Evolutionary conservation across 2,113 vertebrate genomes (phyloP).

Genomic region (Stigmatopora argus): DNA sequence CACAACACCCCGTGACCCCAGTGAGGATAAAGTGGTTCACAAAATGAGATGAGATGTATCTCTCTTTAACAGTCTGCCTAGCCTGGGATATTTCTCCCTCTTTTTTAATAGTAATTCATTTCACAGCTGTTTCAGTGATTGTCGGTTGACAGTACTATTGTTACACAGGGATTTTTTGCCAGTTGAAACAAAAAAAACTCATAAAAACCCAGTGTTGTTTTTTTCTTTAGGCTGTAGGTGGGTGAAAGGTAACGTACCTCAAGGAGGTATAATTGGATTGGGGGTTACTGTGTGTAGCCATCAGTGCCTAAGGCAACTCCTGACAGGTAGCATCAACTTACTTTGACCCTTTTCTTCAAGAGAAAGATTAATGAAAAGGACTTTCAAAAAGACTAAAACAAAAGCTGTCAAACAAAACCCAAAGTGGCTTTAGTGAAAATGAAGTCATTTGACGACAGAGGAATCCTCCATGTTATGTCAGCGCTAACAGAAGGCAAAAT

Average conservation of each 20-base stretch:
- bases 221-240: neutral
- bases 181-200: neutral
- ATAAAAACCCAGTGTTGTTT: neutral
- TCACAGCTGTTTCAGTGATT: too few species aligned
- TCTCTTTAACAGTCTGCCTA: too few species aligned
- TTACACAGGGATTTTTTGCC: neutral
- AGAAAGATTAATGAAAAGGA: slow-evolving; percentile 20
- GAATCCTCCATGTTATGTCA: slow-evolving; percentile 51
- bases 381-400: slow-evolving; percentile 28
- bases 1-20: too few species aligned
- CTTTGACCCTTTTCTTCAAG: slow-evolving; percentile 18
- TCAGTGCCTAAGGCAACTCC: slow-evolving; percentile 18
- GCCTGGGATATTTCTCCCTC: too few species aligned
- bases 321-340: slow-evolving; percentile 8
- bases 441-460: slow-evolving; percentile 33
- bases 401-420: slow-evolving; percentile 34
- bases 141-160: too few species aligned
- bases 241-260: slow-evolving; percentile 23
- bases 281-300: slow-evolving; percentile 23
- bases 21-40: too few species aligned
- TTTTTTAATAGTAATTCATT: too few species aligned
- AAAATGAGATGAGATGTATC: too few species aligned
- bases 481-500: slow-evolving; percentile 31
- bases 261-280: slow-evolving; percentile 25
- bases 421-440: slow-evolving; percentile 32